A percentile compares a stretch with the other conserved stretches of the same genome.
These are phyloP conservation scores for Eublepharis macularius DNA, from an alignment of 2,113 vertebrate genomes.

Conservation along the genomic window DNA sequence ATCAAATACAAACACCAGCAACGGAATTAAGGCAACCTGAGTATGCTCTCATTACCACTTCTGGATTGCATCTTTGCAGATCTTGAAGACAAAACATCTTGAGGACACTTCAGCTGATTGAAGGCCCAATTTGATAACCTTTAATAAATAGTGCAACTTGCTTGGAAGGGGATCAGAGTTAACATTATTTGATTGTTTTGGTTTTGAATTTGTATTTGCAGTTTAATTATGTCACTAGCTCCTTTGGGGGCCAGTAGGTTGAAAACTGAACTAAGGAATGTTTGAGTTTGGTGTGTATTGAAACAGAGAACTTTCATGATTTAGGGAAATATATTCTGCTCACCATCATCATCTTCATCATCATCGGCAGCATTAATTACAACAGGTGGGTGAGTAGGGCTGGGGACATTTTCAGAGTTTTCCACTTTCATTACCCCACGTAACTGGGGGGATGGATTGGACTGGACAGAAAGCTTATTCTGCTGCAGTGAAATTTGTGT, in stretches of 20 bases:
- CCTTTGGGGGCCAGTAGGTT: background rate
- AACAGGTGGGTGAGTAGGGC: conserved; percentile 94
- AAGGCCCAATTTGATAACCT: background rate
- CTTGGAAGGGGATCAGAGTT: background rate
- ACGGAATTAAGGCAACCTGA: background rate
- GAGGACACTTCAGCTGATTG: background rate
- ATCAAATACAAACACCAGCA: background rate
- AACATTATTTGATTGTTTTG: background rate
- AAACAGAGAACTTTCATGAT: background rate
- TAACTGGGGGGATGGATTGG: conserved; percentile 85
- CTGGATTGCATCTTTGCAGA: background rate
- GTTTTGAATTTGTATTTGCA: background rate
- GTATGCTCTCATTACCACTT: background rate
- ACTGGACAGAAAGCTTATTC: conserved; percentile 74
- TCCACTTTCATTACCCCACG: conserved; percentile 91
- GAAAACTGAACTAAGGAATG: background rate
- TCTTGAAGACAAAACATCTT: background rate
- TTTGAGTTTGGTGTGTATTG: background rate
- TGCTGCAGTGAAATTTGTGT: conserved; percentile 68
- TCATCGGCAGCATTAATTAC: conserved; percentile 97
- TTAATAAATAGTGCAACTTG: background rate
- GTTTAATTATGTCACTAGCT: background rate
- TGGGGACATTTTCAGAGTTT: conserved; percentile 90
- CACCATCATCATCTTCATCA: conserved; percentile 94
- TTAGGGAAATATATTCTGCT: background rate